phyloP scores from a whole-genome alignment of 2,888 invertebrate species.

The Coenonympha glycerion region DNA sequence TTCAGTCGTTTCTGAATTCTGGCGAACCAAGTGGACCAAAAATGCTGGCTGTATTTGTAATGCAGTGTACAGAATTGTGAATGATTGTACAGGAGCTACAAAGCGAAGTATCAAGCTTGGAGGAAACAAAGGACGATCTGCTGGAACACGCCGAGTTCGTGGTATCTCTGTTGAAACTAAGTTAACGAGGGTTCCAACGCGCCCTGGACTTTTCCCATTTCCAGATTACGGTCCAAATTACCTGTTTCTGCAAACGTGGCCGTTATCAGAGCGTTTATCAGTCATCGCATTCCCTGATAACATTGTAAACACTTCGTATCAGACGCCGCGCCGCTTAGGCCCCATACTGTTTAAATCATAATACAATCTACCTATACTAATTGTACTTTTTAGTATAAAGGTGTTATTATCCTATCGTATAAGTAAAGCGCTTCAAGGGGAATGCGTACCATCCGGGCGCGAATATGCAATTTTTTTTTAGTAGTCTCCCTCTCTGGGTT shows the following conservation, averaged over 20 bases:
- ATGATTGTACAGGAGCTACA: conserved; percentile 80
- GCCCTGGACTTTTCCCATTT: neutral
- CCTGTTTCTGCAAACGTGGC: conserved; percentile 1
- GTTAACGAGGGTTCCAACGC: too few species aligned
- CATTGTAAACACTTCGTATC: conserved; percentile 49
- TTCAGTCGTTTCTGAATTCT: too few species aligned
- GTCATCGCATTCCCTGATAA: conserved; percentile 47
- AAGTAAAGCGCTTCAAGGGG: too few species aligned
- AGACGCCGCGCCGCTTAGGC: conserved; percentile 23
- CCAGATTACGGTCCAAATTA: conserved; percentile 1
- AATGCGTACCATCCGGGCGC: too few species aligned
- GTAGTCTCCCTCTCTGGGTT: too few species aligned
- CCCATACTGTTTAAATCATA: neutral
- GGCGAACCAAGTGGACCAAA: too few species aligned
- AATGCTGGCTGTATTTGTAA: too few species aligned
- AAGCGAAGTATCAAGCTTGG: conserved; percentile 82
- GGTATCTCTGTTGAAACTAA: conserved; percentile 80
- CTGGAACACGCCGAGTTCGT: conserved; percentile 82
- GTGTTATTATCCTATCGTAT: too few species aligned
- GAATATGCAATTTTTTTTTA: too few species aligned
- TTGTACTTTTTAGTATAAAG: too few species aligned
- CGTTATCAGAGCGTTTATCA: conserved; percentile 38
- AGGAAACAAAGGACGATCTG: conserved; percentile 81
- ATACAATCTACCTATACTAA: too few species aligned
- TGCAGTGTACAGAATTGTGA: too few species aligned